Conservation (phyloP, 2,888 invertebrate genomes). For the Drosophila atripex region DNA sequence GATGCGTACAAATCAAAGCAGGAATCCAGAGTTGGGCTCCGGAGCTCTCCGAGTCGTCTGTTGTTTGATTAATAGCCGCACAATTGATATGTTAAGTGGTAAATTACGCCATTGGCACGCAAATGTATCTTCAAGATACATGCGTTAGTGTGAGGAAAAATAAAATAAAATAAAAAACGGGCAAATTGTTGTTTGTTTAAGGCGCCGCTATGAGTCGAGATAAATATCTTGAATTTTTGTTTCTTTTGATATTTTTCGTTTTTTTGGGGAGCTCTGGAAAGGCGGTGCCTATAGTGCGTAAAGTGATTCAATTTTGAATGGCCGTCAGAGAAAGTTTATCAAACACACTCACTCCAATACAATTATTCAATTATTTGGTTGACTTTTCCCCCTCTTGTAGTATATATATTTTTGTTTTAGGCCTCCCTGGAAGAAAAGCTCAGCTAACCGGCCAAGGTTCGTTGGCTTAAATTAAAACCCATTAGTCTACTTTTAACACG, state of each 20-base stretch:
- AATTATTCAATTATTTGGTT: constrained; percentile 68
- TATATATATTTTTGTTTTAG: neutral
- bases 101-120: constrained; percentile 79
- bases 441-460: constrained; percentile 14
- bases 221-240: constrained; percentile 36
- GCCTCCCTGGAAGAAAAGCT: constrained; percentile 31
- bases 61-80: constrained; percentile 78
- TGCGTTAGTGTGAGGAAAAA: constrained; percentile 10
- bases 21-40: constrained; percentile 42
- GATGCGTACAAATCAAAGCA: constrained; percentile 80
- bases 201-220: constrained; percentile 68
- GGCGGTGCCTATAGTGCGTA: constrained; percentile 59
- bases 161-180: constrained; percentile 35
- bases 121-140: constrained; percentile 64
- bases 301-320: constrained; percentile 75
- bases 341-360: constrained; percentile 31
- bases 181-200: constrained; percentile 76
- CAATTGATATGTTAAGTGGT: constrained; percentile 79
- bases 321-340: constrained; percentile 61
- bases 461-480: constrained; percentile 59
- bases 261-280: constrained; percentile 20
- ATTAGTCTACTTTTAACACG: constrained; percentile 73
- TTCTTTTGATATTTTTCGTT: neutral
- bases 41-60: constrained; percentile 31
- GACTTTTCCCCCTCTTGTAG: constrained; percentile 16